These are phyloP conservation scores for Caenorhabditis remanei DNA, from an alignment of 1,140 invertebrate genomes.

Conservation along the genomic window DNA sequence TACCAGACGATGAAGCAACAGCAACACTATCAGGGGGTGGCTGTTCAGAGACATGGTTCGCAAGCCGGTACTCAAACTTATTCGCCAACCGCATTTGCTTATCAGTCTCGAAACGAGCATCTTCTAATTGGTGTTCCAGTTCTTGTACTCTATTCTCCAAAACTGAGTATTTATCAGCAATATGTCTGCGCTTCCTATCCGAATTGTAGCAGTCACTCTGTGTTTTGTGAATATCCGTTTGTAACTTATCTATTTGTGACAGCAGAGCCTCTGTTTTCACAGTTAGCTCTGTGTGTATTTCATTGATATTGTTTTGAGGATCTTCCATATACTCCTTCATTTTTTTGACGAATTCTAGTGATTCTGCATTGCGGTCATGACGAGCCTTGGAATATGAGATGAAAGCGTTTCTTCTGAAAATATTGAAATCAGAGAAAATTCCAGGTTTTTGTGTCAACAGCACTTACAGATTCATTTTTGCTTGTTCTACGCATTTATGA, in stretches of 20 bases:
- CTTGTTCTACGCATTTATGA: not conserved
- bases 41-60: not conserved
- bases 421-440: not conserved
- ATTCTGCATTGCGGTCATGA: not conserved
- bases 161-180: conserved; percentile 94
- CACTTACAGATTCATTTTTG: conserved; percentile 7
- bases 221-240: not conserved
- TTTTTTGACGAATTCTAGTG: not conserved
- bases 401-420: conserved; percentile 1
- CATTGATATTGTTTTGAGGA: not conserved
- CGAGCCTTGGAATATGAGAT: conserved; percentile 82
- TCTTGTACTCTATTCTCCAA: conserved; percentile 83
- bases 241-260: not conserved
- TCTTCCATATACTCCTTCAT: conserved; percentile 16
- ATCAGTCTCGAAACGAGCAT: conserved; percentile 25
- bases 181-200: conserved; percentile 79
- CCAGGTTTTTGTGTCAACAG: not conserved
- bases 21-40: not conserved
- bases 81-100: not conserved
- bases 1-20: not conserved
- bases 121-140: conserved; percentile 62
- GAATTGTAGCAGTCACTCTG: not conserved
- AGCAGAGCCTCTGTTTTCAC: not conserved
- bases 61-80: conserved; percentile 54
- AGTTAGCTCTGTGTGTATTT: not conserved